These are phyloP conservation scores for Astropecten irregularis DNA, from an alignment of 53 echinoderm and acorn worm species.

Conservation along the genomic window DNA sequence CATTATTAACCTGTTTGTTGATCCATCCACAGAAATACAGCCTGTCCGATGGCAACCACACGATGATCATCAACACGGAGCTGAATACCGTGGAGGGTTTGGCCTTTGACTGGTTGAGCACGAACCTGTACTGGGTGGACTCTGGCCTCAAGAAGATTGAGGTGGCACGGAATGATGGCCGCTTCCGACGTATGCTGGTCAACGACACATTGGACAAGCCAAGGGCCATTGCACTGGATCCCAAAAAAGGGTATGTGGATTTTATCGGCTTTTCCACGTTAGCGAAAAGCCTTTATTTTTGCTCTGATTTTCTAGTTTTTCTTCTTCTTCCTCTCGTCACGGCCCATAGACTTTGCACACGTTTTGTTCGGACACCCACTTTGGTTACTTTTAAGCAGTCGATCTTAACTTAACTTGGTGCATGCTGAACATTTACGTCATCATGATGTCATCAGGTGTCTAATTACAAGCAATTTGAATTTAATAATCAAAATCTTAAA, in stretches of 20 bases:
- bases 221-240: slow-evolving; percentile 85
- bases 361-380: no score
- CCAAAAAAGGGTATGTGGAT: slow-evolving; percentile 81
- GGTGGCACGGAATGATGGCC: slow-evolving; percentile 78
- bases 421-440: no score
- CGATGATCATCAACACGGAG: slow-evolving; percentile 38
- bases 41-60: slow-evolving; percentile 56
- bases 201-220: slow-evolving; percentile 74
- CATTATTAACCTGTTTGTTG: no score
- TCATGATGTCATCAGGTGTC: no score
- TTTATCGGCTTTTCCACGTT: no score
- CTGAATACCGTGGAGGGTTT: slow-evolving; percentile 88
- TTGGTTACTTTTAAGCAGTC: no score
- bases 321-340: no score
- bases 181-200: slow-evolving; percentile 61
- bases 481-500: no score
- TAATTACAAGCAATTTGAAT: no score
- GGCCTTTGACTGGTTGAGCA: slow-evolving; percentile 92
- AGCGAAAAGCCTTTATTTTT: no score
- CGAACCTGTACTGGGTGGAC: slow-evolving; percentile 94
- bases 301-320: no score
- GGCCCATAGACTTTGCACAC: no score
- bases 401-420: background rate
- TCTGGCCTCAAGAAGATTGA: slow-evolving; percentile 73
- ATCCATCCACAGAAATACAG: slow-evolving; percentile 69